Evolutionary conservation across 30 jellyfish, hydroid and myxozoan genomes (phyloP), one percentile per base, ranked within the genome.

Genomic region (Aurelia coerulea): DNA sequence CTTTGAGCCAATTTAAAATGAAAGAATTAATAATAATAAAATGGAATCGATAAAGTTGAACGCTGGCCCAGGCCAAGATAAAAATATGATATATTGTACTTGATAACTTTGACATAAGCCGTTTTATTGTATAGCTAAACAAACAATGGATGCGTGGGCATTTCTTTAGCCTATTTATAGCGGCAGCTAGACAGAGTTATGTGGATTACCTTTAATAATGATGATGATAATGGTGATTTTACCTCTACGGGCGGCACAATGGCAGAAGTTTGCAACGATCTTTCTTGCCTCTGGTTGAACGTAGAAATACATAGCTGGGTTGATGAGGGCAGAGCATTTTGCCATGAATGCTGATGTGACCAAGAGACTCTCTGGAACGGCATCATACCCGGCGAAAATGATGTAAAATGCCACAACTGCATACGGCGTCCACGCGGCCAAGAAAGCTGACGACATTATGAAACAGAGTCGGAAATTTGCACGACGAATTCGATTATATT

Each of bases 341-440:
- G 83, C 90, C 23, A 73, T 46, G 33, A 81, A 7, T 10, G 75
- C 90, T 23, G 83, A 52, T 17, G 51, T 31, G 9, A 65, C 65
- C 58, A 81, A 49, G 52, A 70, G 72, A 9, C 42, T 58, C 10
- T 70, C 53, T 33, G 90, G 90, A 52, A 81, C 67, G 7, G 68
- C 50, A 68, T 81, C 34, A 14, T 50, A 53, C 23, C 90, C 90
- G 2, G 68, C 41, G 69, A 56, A 8, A 34, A 69, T 34, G 18
- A 62, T 70, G 76, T 52, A 65, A 16, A 73, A 63, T 2, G 84
- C 64, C 34, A 69, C 84, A 4, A 59, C 50, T 12, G 84, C 73
- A 70, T 81, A 81, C 14, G 90, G 90, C 23, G 81, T 69, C 90
- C 90, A 81, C n/a, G 90, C 50, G 42, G 65, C 35, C 14, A 81